Evolutionary conservation across 1,140 invertebrate genomes (phyloP).

Genomic region (Drosophila quadrilineata): DNA sequence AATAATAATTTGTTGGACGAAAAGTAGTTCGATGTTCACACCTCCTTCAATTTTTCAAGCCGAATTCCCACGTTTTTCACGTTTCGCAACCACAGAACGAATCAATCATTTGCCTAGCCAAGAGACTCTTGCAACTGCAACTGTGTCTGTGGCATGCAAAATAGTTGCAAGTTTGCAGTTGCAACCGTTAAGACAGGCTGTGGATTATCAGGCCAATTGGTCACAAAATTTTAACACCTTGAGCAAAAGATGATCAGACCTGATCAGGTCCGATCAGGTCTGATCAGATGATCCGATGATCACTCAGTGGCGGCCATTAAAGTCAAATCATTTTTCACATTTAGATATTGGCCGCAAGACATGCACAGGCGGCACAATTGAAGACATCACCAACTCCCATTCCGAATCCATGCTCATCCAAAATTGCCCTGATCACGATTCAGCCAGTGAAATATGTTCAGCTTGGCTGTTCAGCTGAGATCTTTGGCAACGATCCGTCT

Average conservation of each 20-base stretch:
- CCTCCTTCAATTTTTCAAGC: conserved; percentile 55
- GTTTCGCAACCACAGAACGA: conserved; percentile 64
- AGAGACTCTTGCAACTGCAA: neutral
- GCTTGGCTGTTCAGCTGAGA: conserved; percentile 24
- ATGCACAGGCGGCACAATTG: conserved; percentile 63
- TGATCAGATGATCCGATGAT: conserved; percentile 46
- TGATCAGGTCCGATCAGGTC: conserved; percentile 26
- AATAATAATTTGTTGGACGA: conserved; percentile 57
- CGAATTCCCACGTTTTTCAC: conserved; percentile 75
- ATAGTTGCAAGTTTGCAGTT: conserved; percentile 25
- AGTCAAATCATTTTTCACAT: conserved; percentile 81
- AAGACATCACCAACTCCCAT: conserved; percentile 31
- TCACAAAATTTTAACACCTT: conserved; percentile 78
- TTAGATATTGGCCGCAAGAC: conserved; percentile 57
- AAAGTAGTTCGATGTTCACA: conserved; percentile 66
- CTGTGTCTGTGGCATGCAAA: conserved; percentile 30
- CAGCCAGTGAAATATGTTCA: conserved; percentile 60
- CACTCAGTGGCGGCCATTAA: conserved; percentile 80
- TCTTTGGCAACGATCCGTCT: conserved; percentile 22
- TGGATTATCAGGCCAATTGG: conserved; percentile 52
- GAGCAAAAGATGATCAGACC: conserved; percentile 21
- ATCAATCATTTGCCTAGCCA: conserved; percentile 68
- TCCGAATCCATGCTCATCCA: conserved; percentile 36
- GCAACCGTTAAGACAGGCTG: conserved; percentile 47
- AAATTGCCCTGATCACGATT: conserved; percentile 75